These are phyloP conservation scores for Microplitis manilae DNA, from an alignment of 2,888 invertebrate species.

Conservation along the genomic window DNA sequence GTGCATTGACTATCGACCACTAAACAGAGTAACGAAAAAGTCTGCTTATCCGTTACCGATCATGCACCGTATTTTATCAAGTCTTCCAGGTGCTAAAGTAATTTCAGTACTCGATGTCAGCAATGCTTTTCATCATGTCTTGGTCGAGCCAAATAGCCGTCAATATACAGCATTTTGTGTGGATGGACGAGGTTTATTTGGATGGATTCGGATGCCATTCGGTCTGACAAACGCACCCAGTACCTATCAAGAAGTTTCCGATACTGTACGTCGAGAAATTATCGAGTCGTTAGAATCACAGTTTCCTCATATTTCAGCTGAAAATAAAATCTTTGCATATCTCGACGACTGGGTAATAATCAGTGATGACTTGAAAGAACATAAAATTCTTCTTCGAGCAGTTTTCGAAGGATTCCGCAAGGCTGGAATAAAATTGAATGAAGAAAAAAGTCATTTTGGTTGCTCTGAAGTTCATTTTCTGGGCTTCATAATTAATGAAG, in stretches of 20 bases:
- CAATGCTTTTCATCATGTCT: slow-evolving; percentile 49
- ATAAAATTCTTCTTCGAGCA: too few relatives aligned
- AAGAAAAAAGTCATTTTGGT: too few relatives aligned
- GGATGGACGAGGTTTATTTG: slow-evolving; percentile 45
- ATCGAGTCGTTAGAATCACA: too few relatives aligned
- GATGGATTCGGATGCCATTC: slow-evolving; percentile 47
- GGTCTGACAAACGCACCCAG: slow-evolving; percentile 34
- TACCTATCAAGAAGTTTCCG: not conserved
- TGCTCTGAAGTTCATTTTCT: too few relatives aligned
- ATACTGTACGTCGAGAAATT: too few relatives aligned
- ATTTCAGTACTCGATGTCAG: slow-evolving; percentile 51
- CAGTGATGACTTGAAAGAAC: too few relatives aligned
- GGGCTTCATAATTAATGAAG: not conserved
- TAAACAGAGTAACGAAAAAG: slow-evolving; percentile 41
- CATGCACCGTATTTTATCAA: slow-evolving; percentile 39
- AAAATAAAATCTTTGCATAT: too few relatives aligned
- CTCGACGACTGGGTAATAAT: too few relatives aligned
- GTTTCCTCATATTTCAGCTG: too few relatives aligned
- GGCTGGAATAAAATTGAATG: too few relatives aligned
- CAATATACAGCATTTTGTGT: slow-evolving; percentile 47
- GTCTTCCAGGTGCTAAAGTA: slow-evolving; percentile 39
- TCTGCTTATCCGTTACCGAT: slow-evolving; percentile 45
- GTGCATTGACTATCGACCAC: slow-evolving; percentile 39
- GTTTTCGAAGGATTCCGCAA: too few relatives aligned
- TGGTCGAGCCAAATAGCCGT: slow-evolving; percentile 34